Conservation (phyloP, 2,113 vertebrate species). For the Burhinus bistriatus region DNA sequence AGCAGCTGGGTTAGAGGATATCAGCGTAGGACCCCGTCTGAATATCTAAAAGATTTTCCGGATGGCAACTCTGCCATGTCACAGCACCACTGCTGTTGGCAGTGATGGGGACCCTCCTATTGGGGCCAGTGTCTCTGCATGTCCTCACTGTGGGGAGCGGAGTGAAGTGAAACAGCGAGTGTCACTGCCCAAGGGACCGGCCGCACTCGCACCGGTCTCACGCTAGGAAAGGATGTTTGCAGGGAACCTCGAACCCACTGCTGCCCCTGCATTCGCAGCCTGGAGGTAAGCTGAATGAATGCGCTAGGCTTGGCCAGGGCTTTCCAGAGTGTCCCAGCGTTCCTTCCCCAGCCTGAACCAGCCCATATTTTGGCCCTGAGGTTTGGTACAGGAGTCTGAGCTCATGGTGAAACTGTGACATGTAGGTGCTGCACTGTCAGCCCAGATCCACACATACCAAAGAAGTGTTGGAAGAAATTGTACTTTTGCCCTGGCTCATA, state of each 20-base stretch:
- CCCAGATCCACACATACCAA: not conserved
- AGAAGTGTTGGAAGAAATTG: not conserved
- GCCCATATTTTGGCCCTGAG: no score
- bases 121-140: not conserved
- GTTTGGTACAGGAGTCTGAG: not conserved
- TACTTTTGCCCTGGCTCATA: not conserved
- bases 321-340: not conserved
- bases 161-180: fast-evolving
- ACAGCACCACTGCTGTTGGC: not conserved
- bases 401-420: not conserved
- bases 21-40: not conserved
- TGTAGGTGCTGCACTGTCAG: not conserved
- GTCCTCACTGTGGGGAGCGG: fast-evolving
- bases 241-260: fast-evolving
- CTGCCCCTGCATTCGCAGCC: fast-evolving
- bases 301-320: not conserved
- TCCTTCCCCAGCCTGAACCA: fast-evolving
- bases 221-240: not conserved
- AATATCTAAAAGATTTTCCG: not conserved
- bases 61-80: not conserved
- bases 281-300: not conserved
- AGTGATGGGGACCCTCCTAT: fast-evolving
- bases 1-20: not conserved
- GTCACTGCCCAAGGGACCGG: not conserved
- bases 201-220: fast-evolving